Evolutionary conservation across 1,140 invertebrate genomes (phyloP).

Genomic region (Wiebesia pumilae): DNA sequence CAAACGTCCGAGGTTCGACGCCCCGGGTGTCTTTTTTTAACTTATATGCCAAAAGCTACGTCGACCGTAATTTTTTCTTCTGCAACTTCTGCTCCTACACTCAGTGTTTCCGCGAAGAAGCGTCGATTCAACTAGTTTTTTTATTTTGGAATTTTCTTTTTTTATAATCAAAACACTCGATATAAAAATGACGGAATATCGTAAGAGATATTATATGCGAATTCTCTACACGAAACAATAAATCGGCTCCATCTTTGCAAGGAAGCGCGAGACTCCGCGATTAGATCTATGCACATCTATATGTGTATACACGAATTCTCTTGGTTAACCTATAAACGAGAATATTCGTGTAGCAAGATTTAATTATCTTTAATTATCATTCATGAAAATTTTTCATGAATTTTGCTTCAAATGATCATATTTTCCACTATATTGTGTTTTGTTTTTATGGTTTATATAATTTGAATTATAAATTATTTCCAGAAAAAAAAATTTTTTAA

Average conservation of each 20-base stretch:
- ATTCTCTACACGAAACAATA: conserved; percentile 49
- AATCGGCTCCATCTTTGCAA: conserved; percentile 51
- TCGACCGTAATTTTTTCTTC: background rate
- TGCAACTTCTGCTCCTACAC: conserved; percentile 22
- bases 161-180: background rate
- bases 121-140: conserved; percentile 6
- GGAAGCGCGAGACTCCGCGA: conserved; percentile 37
- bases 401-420: background rate
- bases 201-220: background rate
- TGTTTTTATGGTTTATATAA: background rate
- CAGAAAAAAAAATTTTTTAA: background rate
- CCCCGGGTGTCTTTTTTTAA: background rate
- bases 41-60: background rate
- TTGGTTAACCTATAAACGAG: conserved; percentile 42
- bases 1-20: background rate
- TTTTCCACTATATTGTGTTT: background rate
- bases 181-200: background rate
- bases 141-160: background rate
- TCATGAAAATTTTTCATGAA: background rate
- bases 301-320: conserved; percentile 39
- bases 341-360: background rate
- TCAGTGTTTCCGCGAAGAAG: background rate
- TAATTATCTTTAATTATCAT: background rate
- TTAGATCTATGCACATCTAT: conserved; percentile 28
- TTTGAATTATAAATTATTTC: background rate